A percentile compares a stretch with the other conserved stretches of the same genome.
These are phyloP conservation scores for Leptodirus hochenwartii DNA, from an alignment of 2,888 invertebrate species.

Conservation along the genomic window DNA sequence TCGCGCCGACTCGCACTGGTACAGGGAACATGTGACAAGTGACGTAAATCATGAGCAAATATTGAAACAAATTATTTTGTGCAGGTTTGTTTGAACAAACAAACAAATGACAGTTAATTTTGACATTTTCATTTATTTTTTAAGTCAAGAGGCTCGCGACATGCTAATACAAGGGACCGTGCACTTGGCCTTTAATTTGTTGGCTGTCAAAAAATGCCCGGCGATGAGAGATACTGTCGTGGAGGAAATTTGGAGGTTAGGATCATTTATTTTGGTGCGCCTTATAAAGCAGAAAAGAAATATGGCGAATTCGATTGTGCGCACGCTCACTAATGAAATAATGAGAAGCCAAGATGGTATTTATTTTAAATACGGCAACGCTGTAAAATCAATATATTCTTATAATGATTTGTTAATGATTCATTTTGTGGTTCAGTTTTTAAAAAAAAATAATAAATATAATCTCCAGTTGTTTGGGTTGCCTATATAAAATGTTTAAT, in stretches of 20 bases:
- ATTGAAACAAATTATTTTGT: conserved; percentile 28
- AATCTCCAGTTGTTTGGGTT: too few relatives aligned
- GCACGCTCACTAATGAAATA: conserved; percentile 36
- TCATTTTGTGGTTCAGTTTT: too few relatives aligned
- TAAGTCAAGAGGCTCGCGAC: conserved; percentile 25
- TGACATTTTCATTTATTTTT: conserved; percentile 8
- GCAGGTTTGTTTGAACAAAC: conserved; percentile 22
- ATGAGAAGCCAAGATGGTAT: conserved; percentile 31
- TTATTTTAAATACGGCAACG: too few relatives aligned
- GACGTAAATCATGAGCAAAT: conserved; percentile 24
- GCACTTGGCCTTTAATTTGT: conserved; percentile 26
- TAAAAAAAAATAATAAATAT: too few relatives aligned
- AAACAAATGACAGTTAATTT: conserved; percentile 1
- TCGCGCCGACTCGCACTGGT: conserved; percentile 31
- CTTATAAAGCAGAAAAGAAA: conserved; percentile 36
- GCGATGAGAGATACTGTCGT: conserved; percentile 19
- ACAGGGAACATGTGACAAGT: conserved; percentile 27
- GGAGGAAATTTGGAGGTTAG: conserved; percentile 30
- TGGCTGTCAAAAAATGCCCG: too few relatives aligned
- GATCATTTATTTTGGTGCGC: conserved; percentile 36
- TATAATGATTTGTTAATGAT: too few relatives aligned
- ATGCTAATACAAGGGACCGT: conserved; percentile 28
- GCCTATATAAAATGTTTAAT: too few relatives aligned
- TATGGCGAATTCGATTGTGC: conserved; percentile 33
- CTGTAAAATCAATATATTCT: too few relatives aligned